Conservation (phyloP, 2,797 vertebrate genomes). For the Malurus leucopterus region DNA sequence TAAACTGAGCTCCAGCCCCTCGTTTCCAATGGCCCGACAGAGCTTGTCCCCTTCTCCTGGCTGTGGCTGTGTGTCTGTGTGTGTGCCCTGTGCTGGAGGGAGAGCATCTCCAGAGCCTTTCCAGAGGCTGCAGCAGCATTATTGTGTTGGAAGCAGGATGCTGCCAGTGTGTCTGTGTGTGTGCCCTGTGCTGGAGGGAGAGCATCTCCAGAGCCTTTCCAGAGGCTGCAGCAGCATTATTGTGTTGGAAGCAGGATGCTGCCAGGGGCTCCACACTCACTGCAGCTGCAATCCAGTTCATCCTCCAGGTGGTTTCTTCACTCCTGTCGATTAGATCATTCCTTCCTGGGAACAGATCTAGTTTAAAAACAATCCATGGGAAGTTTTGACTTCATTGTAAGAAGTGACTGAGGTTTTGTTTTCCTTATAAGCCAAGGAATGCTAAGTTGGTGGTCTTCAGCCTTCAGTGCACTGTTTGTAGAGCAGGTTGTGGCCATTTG, state of each 20-base stretch:
- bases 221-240: rapidly evolving
- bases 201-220: background rate
- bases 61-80: rapidly evolving
- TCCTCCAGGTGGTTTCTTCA: background rate
- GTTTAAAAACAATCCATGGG: background rate
- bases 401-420: background rate
- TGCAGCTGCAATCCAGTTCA: background rate
- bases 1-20: background rate
- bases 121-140: background rate
- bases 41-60: background rate
- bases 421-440: background rate
- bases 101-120: background rate
- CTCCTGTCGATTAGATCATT: background rate
- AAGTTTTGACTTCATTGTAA: background rate
- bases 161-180: background rate
- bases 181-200: background rate
- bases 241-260: background rate
- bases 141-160: background rate
- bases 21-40: background rate
- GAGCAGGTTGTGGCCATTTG: background rate
- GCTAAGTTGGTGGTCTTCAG: background rate
- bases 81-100: background rate
- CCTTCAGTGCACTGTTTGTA: background rate
- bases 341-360: background rate
- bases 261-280: background rate